Evolutionary conservation across 2,888 invertebrate genomes (phyloP).

Genomic region (Chrysolina oricalcia): DNA sequence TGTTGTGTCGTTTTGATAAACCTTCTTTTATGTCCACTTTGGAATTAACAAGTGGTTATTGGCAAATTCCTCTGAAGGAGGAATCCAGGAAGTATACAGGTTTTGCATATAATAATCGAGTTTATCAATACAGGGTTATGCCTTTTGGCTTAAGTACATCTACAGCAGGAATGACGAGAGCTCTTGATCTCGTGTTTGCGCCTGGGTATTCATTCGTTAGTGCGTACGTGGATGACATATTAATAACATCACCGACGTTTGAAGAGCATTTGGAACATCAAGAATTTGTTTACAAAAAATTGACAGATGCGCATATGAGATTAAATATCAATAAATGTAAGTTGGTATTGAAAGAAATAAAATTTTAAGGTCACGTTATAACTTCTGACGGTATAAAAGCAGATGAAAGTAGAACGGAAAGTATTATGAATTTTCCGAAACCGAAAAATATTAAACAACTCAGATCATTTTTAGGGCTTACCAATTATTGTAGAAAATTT

Average conservation of each 20-base stretch:
- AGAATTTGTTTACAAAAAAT: constrained; percentile 27
- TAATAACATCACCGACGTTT: constrained; percentile 15
- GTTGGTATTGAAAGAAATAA: constrained; percentile 4
- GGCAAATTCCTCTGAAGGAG: not conserved
- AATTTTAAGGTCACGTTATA: constrained; percentile 34
- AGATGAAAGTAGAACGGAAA: constrained; percentile 28
- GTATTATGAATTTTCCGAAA: constrained; percentile 35
- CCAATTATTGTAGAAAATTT: constrained; percentile 37
- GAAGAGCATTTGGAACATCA: constrained; percentile 26
- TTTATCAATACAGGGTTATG: not conserved
- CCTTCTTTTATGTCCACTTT: no score
- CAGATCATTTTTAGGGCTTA: constrained; percentile 35
- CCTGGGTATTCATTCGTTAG: not conserved
- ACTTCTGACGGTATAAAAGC: constrained; percentile 17
- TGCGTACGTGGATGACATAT: not conserved
- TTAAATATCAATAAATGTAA: constrained; percentile 31
- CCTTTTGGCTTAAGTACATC: not conserved
- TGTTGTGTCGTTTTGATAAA: no score
- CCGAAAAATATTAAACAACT: constrained; percentile 36
- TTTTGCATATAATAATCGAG: not conserved
- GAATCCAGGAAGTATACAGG: not conserved
- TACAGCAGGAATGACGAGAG: not conserved
- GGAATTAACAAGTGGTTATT: not conserved
- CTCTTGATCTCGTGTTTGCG: no score
- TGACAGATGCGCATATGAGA: constrained; percentile 16